Evolutionary conservation across 2,888 invertebrate genomes (phyloP).

Genomic region (Coenonympha glycerion): DNA sequence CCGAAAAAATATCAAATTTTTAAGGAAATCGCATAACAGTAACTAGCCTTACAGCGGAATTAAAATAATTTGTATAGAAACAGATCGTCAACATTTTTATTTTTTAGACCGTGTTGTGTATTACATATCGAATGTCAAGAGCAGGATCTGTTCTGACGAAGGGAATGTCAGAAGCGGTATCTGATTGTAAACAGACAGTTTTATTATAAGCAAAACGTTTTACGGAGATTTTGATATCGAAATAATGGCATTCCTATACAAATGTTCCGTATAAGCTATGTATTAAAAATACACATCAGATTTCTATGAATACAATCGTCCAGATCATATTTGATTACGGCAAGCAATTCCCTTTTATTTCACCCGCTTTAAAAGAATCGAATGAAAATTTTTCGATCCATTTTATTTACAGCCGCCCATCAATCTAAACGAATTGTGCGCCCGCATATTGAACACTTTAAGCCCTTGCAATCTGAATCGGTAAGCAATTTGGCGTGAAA

Average conservation of each 20-base stretch:
- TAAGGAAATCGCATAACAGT: too few species aligned
- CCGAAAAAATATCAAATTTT: too few species aligned
- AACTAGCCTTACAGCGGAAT: too few species aligned
- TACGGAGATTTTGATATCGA: neutral
- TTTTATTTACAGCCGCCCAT: constrained; percentile 25
- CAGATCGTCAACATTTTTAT: neutral
- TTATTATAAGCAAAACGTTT: neutral
- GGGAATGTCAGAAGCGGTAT: constrained; percentile 27
- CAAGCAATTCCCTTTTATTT: constrained; percentile 13
- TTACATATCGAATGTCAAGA: constrained; percentile 28
- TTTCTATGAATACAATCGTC: too few species aligned
- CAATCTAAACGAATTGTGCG: constrained; percentile 36
- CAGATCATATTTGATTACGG: too few species aligned
- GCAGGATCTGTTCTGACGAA: constrained; percentile 24
- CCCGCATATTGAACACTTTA: constrained; percentile 32
- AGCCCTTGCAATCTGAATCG: constrained; percentile 34
- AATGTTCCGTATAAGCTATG: too few species aligned
- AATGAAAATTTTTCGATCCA: constrained; percentile 26
- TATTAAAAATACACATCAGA: too few species aligned
- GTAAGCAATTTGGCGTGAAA: constrained; percentile 53
- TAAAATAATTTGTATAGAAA: neutral
- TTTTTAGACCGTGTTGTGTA: constrained; percentile 11
- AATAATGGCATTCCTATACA: neutral
- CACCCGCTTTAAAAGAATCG: constrained; percentile 11
- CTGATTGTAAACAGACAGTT: constrained; percentile 9